Percentiles rank a stretch among this genome's conserved stretches.
Evolutionary conservation across 2,888 invertebrate species (phyloP).

Genomic region (Hermaeophaga mercurialis): DNA sequence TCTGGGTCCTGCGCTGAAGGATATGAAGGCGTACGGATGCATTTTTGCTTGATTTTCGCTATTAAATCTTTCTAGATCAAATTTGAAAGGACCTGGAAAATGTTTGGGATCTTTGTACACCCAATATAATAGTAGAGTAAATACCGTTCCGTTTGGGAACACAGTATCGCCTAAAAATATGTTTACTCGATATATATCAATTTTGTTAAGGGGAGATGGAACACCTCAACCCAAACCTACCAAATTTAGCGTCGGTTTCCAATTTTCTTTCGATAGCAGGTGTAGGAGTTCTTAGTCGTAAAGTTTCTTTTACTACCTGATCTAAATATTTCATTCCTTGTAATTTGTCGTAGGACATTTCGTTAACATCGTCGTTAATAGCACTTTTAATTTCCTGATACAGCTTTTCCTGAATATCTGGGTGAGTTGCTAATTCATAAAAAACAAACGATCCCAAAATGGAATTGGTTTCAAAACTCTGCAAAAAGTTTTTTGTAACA

Average conservation of each 20-base stretch:
- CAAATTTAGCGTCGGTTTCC: neutral
- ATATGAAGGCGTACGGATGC: slow-evolving; percentile 68
- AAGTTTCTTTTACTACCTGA: neutral
- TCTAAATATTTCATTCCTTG: neutral
- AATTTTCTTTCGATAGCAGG: neutral
- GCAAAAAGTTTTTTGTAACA: neutral
- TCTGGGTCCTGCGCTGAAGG: slow-evolving; percentile 64
- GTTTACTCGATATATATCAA: neutral
- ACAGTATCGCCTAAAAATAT: neutral
- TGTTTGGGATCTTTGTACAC: neutral
- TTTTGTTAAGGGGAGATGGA: no score
- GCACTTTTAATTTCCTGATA: neutral
- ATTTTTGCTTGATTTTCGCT: slow-evolving; percentile 62
- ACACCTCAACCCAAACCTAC: no score
- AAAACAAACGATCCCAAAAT: neutral
- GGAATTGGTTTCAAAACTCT: neutral
- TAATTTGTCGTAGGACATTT: neutral
- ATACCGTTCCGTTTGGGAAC: neutral
- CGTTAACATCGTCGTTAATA: neutral
- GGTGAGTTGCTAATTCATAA: neutral
- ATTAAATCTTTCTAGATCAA: slow-evolving; percentile 74
- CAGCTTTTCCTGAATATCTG: neutral
- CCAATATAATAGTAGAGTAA: neutral
- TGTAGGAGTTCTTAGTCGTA: neutral
- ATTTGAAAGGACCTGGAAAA: slow-evolving; percentile 64